Evolutionary conservation across 1,140 invertebrate species (phyloP), one percentile per base, ranked within the genome.

Genomic region (Sycophaga agraensis): DNA sequence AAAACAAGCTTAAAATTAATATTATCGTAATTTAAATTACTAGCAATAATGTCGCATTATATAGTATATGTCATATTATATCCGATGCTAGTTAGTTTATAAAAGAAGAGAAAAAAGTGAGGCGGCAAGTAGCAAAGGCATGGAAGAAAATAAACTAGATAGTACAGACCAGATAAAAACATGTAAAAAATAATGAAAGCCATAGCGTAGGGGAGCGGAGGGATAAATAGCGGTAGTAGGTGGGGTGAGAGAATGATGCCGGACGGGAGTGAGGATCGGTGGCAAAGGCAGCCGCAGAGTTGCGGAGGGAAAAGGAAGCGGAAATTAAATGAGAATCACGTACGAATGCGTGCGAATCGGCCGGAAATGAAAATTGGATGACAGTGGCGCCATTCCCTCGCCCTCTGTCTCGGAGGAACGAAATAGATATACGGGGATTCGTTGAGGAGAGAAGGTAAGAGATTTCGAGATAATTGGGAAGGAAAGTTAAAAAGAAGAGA

Each of bases 311-410:
- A 34, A 51, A 63, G 66, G 60, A 54, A 70, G 59, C 68, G 69
- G 68, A 71, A 70, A 71, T 70, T 70, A 68, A 72, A 64, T 66
- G 63, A 70, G 65, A 63, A 72, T 68, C 68, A 60, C 51, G 64
- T 59, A 43, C 58, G 50, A 61, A 64, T 43, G 57, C 54, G 63
- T 65, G 46, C 14, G 51, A 64, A 35, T 55, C 50, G 40, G 28
- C 62, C 51, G 66, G 65, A 72, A 72, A 72, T 71, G 65, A 68
- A 72, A 71, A 71, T 70, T 68, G 68, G 54, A 64, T 59, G 43
- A 35, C 42, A 28, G 26, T 43, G 28, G 28, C 28, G 28, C n/a
- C n/a, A n/a, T n/a, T n/a, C n/a, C n/a, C n/a, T n/a, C n/a, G 11
- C 28, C 26, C 1, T 26, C 26, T n/a, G 48, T 9, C n/a, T 16